These are phyloP conservation scores for Circaetus cinerascens DNA, from an alignment of 2,113 vertebrate species.

Conservation along the genomic window DNA sequence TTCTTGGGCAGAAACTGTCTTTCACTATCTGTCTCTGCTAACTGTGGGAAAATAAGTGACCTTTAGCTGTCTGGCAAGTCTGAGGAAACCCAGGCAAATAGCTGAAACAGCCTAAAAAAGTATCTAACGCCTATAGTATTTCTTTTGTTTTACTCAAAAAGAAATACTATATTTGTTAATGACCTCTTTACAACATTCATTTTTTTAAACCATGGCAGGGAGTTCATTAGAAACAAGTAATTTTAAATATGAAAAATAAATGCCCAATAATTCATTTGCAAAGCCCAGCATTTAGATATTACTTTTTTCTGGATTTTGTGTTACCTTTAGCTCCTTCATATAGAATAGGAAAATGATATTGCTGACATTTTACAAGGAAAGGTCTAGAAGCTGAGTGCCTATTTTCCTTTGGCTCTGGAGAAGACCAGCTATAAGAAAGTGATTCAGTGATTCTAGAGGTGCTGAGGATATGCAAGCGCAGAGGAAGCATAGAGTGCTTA, in stretches of 20 bases:
- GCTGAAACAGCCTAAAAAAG: background rate
- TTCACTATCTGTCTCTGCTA: background rate
- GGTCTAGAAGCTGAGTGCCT: background rate
- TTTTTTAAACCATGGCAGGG: background rate
- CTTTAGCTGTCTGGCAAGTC: background rate
- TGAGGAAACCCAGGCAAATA: background rate
- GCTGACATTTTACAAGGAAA: background rate
- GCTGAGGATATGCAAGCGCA: background rate
- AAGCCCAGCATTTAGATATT: background rate
- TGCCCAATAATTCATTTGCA: background rate
- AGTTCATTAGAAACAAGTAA: background rate
- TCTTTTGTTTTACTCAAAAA: background rate
- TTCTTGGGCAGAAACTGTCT: background rate
- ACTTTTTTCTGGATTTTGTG: background rate
- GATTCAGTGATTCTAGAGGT: background rate
- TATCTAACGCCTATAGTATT: background rate
- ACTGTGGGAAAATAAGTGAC: background rate
- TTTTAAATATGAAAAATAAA: background rate
- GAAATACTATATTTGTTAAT: background rate
- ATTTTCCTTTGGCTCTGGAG: background rate
- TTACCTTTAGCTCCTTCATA: background rate
- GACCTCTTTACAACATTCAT: background rate
- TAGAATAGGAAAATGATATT: background rate
- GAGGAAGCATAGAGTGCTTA: background rate
- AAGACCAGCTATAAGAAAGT: background rate